phyloP scores from a whole-genome alignment of 2,888 invertebrate species.

The Neoaliturus tenellus region DNA sequence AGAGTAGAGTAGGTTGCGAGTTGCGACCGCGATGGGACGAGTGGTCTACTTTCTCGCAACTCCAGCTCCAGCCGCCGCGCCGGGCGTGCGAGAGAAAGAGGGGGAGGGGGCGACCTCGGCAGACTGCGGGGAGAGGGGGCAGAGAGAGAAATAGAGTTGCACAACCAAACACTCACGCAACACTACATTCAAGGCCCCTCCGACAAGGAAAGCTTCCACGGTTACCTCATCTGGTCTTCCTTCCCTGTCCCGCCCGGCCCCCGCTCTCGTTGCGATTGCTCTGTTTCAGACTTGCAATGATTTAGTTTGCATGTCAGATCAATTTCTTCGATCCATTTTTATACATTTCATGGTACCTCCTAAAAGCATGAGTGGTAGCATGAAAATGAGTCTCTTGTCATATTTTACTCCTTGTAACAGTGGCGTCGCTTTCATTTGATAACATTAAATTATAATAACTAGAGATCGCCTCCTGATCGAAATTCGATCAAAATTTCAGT shows the following conservation, averaged over 20 bases:
- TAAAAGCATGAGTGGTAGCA: too few species aligned
- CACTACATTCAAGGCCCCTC: slow-evolving; percentile 24
- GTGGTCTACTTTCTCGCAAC: slow-evolving; percentile 35
- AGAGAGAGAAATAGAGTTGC: slow-evolving; percentile 7
- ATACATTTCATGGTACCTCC: too few species aligned
- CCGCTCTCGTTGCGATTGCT: not conserved
- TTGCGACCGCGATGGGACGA: not conserved
- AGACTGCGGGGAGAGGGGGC: not conserved
- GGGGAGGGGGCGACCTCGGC: not conserved
- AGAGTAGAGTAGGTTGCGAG: not conserved
- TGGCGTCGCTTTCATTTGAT: too few species aligned
- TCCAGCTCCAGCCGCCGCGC: slow-evolving; percentile 3
- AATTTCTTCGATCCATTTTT: too few species aligned
- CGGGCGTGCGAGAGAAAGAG: slow-evolving; percentile 6
- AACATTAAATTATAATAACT: too few species aligned
- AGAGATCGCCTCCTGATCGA: too few species aligned
- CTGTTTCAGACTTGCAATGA: too few species aligned
- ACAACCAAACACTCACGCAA: slow-evolving; percentile 13
- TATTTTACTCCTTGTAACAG: too few species aligned
- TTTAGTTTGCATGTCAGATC: too few species aligned
- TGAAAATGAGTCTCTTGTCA: too few species aligned
- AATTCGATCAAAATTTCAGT: too few species aligned
- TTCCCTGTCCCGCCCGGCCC: not conserved
- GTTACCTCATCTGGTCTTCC: slow-evolving; percentile 42
- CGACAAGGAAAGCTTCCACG: slow-evolving; percentile 44